Evolutionary conservation across 2,113 vertebrate species (phyloP).

Genomic region (Mionectes macconnelli): DNA sequence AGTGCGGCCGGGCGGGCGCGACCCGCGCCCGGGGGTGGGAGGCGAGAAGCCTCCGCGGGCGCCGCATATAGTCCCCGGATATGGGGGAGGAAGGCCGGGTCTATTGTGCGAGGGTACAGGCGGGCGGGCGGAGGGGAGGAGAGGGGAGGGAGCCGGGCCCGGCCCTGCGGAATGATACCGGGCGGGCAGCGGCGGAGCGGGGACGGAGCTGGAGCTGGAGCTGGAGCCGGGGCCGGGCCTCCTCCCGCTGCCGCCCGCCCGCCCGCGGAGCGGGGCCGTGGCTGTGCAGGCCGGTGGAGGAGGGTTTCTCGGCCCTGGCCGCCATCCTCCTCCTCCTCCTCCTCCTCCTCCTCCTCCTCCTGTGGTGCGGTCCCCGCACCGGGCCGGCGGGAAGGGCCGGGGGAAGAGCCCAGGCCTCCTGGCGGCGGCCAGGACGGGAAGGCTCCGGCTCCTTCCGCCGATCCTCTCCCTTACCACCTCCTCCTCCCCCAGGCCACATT

Average conservation of each 20-base stretch:
- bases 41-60: conserved; percentile 16
- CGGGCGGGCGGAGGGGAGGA: conserved; percentile 67
- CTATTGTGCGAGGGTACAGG: conserved; percentile 58
- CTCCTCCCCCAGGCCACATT: not conserved
- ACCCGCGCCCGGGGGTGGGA: conserved; percentile 25
- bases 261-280: not conserved
- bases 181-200: not conserved
- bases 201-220: not conserved
- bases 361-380: not conserved
- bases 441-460: not conserved
- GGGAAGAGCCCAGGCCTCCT: not conserved
- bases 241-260: not conserved
- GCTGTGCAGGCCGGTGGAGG: not conserved
- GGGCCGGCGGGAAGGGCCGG: not conserved
- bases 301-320: not conserved
- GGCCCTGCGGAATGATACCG: conserved; percentile 84
- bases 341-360: not conserved
- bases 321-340: not conserved
- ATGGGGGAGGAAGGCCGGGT: conserved; percentile 75
- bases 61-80: conserved; percentile 95
- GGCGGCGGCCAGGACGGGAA: not conserved
- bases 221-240: not conserved
- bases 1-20: conserved; percentile 72
- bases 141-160: conserved; percentile 61
- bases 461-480: not conserved